Conservation (phyloP, 2,113 vertebrate species). For the Rousettus leschenaultii region DNA sequence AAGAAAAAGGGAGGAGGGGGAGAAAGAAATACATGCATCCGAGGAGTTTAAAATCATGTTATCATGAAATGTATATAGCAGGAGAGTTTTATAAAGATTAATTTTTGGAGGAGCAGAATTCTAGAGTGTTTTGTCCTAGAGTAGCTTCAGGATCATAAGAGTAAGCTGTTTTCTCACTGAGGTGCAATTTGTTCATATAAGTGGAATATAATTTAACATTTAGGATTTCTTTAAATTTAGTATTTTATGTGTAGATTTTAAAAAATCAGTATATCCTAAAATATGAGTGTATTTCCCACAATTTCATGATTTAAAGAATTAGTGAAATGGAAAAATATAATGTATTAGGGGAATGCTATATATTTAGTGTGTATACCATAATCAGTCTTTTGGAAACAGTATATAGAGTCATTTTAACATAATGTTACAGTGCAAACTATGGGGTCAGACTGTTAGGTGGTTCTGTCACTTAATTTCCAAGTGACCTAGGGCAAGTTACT, state of each 20-base stretch:
- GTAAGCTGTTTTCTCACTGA: not conserved
- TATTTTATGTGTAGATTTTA: not conserved
- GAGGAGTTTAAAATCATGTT: not conserved
- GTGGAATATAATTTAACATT: not conserved
- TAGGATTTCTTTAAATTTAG: slow-evolving; percentile 5
- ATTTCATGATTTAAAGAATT: not conserved
- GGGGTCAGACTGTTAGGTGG: not conserved
- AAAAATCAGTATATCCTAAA: slow-evolving; percentile 32
- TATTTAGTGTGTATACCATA: not conserved
- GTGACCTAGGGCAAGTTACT: not conserved
- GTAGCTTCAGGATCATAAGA: slow-evolving; percentile 5
- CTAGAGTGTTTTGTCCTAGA: not conserved
- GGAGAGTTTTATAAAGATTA: not conserved
- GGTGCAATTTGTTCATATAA: not conserved
- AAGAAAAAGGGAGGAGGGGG: not conserved
- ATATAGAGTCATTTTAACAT: not conserved
- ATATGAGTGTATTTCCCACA: not conserved
- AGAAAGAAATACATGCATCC: not conserved
- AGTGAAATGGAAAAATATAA: not conserved
- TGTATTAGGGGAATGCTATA: not conserved
- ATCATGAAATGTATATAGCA: not conserved
- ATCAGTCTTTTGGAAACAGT: not conserved
- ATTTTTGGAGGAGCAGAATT: not conserved
- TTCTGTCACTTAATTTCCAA: not conserved
- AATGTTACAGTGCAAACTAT: not conserved